Conservation (phyloP, 2,797 vertebrate species). For the Sylvilagus floridanus region DNA sequence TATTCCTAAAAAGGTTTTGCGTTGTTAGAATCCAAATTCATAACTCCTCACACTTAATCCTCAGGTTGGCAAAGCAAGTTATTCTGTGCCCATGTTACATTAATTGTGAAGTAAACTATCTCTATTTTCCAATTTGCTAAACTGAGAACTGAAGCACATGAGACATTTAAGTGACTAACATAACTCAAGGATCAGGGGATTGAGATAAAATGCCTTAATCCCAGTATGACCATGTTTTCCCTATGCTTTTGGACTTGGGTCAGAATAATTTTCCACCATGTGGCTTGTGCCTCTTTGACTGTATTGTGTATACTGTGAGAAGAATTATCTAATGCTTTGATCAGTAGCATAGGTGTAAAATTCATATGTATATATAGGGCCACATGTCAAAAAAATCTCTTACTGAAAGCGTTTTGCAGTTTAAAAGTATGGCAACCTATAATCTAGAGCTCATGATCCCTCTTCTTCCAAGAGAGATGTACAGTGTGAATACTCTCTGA, state of each 20-base stretch:
- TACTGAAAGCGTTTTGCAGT: no score
- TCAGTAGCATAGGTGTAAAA: not conserved
- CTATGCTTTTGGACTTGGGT: not conserved
- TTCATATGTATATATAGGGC: no score
- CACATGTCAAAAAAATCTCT: no score
- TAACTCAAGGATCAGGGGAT: not conserved
- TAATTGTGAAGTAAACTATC: not conserved
- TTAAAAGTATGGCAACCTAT: no score
- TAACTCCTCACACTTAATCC: not conserved
- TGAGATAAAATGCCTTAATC: not conserved
- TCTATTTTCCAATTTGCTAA: not conserved
- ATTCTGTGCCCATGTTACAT: not conserved
- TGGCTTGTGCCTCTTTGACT: not conserved
- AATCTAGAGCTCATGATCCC: no score
- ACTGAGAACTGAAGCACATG: not conserved
- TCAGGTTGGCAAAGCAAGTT: not conserved
- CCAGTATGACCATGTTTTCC: not conserved
- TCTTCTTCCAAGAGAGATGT: no score
- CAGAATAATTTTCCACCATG: not conserved
- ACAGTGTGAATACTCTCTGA: no score
- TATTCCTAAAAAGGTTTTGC: not conserved
- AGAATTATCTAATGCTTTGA: not conserved
- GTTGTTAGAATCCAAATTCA: not conserved
- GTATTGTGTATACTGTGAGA: not conserved
- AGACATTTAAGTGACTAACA: not conserved